A percentile compares a stretch with the other conserved stretches of the same genome.
Evolutionary conservation across 1,140 invertebrate species (phyloP).

Genomic region (Drosophila auraria): DNA sequence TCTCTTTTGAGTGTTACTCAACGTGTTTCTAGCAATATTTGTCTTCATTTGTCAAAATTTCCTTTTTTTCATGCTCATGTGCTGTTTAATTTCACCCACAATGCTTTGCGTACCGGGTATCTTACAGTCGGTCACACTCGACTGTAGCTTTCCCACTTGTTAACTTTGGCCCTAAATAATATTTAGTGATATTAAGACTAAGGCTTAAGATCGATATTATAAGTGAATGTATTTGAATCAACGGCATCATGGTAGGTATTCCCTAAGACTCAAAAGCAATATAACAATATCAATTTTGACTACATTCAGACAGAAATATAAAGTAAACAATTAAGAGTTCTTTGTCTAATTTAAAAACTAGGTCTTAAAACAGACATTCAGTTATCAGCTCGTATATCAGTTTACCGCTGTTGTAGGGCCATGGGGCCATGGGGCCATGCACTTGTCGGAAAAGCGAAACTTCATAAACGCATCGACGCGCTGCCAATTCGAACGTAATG

Average conservation of each 20-base stretch:
- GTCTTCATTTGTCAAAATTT: too few relatives aligned
- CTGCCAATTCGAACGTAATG: slow-evolving; percentile 61
- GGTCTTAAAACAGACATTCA: background rate
- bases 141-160: too few relatives aligned
- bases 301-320: background rate
- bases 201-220: too few relatives aligned
- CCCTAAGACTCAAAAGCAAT: background rate
- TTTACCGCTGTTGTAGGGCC: slow-evolving; percentile 6
- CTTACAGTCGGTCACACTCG: too few relatives aligned
- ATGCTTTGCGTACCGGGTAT: too few relatives aligned
- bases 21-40: too few relatives aligned
- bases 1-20: too few relatives aligned
- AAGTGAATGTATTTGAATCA: background rate
- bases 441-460: slow-evolving; percentile 24
- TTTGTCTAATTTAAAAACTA: background rate
- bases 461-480: slow-evolving; percentile 74
- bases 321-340: background rate
- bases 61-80: too few relatives aligned
- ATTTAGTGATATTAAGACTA: background rate
- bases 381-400: slow-evolving; percentile 49
- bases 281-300: background rate
- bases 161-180: too few relatives aligned
- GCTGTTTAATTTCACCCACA: too few relatives aligned
- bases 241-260: background rate
- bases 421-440: slow-evolving; percentile 14